Base-by-base conservation (phyloP, 2,888 invertebrate species). In the Schizotus pectinicornis region DNA sequence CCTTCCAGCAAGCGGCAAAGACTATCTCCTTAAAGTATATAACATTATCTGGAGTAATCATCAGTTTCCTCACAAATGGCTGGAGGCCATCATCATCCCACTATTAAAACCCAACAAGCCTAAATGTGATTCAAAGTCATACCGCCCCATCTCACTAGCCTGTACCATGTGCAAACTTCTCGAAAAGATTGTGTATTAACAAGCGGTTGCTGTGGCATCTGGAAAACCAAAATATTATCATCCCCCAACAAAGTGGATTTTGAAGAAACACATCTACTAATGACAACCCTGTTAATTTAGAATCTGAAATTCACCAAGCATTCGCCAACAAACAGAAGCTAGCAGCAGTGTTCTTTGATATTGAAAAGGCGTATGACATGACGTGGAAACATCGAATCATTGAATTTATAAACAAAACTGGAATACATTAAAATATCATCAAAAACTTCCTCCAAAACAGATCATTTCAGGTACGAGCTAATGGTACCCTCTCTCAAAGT, bases 121-220 rank as follows among this genome's bases (percentile, higher is more conserved):
- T 6, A 55, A 39, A 50, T 46, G 50, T 14, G 39, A 62, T 14
- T 43, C 61, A 32, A 31, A 42, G 31, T 50, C 42, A 7, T 63
- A 63, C 43, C 46, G 61, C 22, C 62, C 59, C 7, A 62, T 59
- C 12, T 56, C 62, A 11, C 53, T 62, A 9, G 54, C 59, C 9
- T 53, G 57, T 38, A 42, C 32, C 6, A 37, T 49, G 39, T 31
- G 61, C 39, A 58, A 61, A 50, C 22, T 63, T 3, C 34, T 59
- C 12, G 50, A 65, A 53, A 64, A 62, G 56, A 57, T 57, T 1
- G n/a, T n/a, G n/a, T n/a, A 39, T 63, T 0, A 57, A 65, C 38
- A 52, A 53, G 32, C 45, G 63, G 58, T 45, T 59, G 7, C 9
- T 42, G 7, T 59, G 2, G 58, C n/a, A n/a, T n/a, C n/a, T n/a